phyloP scores from a whole-genome alignment of 2,888 invertebrate genomes.

The Malthinus flaveolus region DNA sequence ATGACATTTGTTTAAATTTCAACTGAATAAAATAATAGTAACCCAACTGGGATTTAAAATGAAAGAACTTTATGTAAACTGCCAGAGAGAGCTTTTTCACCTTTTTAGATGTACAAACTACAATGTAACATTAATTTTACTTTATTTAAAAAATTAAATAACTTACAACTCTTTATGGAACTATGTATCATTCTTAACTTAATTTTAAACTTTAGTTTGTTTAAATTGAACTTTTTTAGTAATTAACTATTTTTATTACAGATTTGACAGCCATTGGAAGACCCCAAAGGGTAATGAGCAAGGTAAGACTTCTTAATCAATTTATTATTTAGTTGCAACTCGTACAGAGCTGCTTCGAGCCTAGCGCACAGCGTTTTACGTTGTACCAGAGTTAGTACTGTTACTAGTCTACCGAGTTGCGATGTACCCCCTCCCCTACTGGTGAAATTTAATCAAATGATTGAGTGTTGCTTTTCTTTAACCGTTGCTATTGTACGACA shows the following conservation, averaged over 20 bases:
- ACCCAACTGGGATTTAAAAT: conserved; percentile 28
- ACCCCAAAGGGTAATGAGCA: conserved; percentile 51
- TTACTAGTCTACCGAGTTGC: too few relatives aligned
- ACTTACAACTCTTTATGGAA: neutral
- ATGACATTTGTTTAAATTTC: conserved; percentile 30
- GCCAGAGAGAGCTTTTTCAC: conserved; percentile 16
- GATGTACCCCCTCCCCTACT: too few relatives aligned
- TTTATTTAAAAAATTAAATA: too few relatives aligned
- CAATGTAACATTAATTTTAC: too few relatives aligned
- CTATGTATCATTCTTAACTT: neutral
- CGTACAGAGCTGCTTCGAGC: neutral
- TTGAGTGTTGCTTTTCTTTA: too few relatives aligned
- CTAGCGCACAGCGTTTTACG: too few relatives aligned
- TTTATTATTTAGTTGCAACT: neutral
- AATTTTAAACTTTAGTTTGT: neutral
- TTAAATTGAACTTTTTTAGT: neutral
- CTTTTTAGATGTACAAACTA: neutral
- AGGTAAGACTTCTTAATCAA: conserved; percentile 41
- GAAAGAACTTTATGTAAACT: conserved; percentile 28
- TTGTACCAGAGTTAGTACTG: too few relatives aligned
- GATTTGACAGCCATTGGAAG: conserved; percentile 47
- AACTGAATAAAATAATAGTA: conserved; percentile 29
- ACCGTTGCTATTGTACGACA: too few relatives aligned
- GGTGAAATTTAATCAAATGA: too few relatives aligned
- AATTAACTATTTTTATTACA: conserved; percentile 42